Evolutionary conservation across 2,888 invertebrate species (phyloP), one percentile per base, ranked within the genome.

Genomic region (Apotomis turbidana): DNA sequence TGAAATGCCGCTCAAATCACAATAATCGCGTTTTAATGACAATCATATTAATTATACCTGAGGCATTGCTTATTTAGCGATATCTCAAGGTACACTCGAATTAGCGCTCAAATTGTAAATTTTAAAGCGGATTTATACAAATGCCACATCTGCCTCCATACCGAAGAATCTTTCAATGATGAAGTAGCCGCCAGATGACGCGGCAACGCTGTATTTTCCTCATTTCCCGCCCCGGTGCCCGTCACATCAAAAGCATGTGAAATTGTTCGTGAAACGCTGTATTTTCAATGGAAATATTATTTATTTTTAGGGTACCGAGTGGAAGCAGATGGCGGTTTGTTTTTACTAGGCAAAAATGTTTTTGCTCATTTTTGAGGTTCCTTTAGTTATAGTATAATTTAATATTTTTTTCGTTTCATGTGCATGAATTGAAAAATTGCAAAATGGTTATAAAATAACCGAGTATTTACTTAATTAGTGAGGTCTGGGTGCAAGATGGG

Each of bases 181-280:
- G 61, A 71, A 71, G 67, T 71, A 61, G 71, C 61, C 71, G 67
- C 66, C 55, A 61, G 66, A 67, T 71, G 54, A 61, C 49, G 66
- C 71, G 60, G 57, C 64, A 70, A 62, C 66, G 49, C 67, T 71
- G 51, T 71, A 75, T 76, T 76, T 77, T 78, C 70, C 75, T 74
- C 74, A 80, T 81, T 80, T 79, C 76, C 71, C 79, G 82, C 80
- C 74, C 75, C 74, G 74, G 75, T 76, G 74, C 74, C 57, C 79
- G 66, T 68, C 77, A 78, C 80, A 80, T 79, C 81, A 81, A 79
- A 80, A 75, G 78, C 76, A 74, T 74, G 76, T 78, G 74, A 82
- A 83, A 83, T 81, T 77, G 79, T 76, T 76, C 79, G 79, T 77
- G 74, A 78, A 79, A 44, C 51, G 27, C 44, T 57, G 67, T 71